Evolutionary conservation across 2,113 vertebrate genomes (phyloP).

Genomic region (Dryoscopus gambensis): DNA sequence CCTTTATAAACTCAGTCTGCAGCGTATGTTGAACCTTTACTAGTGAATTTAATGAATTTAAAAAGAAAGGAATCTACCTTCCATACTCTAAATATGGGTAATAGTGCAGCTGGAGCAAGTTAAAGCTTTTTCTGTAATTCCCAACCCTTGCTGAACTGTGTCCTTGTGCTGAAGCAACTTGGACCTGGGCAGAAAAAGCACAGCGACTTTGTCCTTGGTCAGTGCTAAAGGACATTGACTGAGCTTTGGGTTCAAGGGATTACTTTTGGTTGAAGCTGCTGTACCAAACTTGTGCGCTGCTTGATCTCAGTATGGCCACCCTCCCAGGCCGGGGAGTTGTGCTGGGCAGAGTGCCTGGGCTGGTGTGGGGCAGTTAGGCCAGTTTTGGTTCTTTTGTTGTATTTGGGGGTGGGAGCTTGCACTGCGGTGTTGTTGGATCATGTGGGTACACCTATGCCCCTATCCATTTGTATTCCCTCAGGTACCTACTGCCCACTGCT

Average conservation of each 20-base stretch:
- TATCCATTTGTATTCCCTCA: neutral
- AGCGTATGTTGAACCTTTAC: neutral
- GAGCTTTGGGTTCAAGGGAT: neutral
- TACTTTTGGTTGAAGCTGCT: accelerated
- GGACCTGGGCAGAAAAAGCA: neutral
- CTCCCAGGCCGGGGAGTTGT: neutral
- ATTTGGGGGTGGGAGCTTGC: neutral
- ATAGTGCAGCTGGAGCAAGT: neutral
- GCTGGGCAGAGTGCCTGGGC: accelerated
- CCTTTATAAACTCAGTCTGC: neutral
- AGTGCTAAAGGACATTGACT: accelerated
- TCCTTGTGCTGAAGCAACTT: neutral
- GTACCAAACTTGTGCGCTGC: too few relatives aligned
- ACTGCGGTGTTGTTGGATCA: neutral
- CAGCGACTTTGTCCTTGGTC: neutral
- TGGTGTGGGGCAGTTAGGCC: neutral
- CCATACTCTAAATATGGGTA: neutral
- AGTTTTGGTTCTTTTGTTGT: neutral
- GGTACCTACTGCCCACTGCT: neutral
- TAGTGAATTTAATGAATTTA: neutral
- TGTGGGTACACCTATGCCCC: accelerated
- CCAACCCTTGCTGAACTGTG: neutral
- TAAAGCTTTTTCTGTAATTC: neutral
- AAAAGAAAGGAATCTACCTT: neutral
- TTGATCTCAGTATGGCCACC: neutral